Evolutionary conservation across 2,888 invertebrate species (phyloP).

Genomic region (Opisthograptis luteolata): DNA sequence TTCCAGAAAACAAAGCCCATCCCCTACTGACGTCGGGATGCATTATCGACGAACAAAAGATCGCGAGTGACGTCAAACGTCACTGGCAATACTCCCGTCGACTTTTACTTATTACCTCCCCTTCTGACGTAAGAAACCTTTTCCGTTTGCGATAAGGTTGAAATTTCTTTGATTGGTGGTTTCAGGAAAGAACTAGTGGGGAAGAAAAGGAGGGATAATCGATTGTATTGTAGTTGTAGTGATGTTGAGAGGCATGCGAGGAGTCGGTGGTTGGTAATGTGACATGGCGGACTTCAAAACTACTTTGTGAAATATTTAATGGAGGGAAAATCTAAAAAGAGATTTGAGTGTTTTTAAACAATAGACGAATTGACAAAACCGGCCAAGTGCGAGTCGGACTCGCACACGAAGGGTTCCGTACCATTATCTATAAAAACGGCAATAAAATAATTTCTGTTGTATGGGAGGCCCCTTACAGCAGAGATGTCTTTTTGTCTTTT

Average conservation of each 20-base stretch:
- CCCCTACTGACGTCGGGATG: conserved; percentile 50
- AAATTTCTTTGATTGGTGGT: neutral
- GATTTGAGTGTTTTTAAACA: no score
- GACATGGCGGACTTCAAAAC: no score
- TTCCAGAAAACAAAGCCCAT: conserved; percentile 38
- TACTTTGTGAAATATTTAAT: no score
- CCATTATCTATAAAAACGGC: no score
- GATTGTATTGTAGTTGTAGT: conserved; percentile 49
- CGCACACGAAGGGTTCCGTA: no score
- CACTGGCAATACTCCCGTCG: conserved; percentile 48
- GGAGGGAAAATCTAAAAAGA: no score
- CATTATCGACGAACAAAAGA: conserved; percentile 63
- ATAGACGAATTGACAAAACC: no score
- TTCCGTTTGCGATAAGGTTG: conserved; percentile 7
- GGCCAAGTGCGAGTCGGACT: no score
- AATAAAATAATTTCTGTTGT: no score
- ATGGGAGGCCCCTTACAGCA: no score
- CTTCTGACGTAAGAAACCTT: conserved; percentile 12
- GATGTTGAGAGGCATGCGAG: conserved; percentile 26
- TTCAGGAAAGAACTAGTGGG: conserved; percentile 29
- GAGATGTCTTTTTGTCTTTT: no score
- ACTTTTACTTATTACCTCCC: conserved; percentile 31
- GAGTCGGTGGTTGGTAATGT: conserved; percentile 20
- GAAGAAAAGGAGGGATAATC: conserved; percentile 45
- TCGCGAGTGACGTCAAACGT: conserved; percentile 59